Conservation (phyloP, 1,140 invertebrate genomes). For the Palaemon carinicauda region DNA sequence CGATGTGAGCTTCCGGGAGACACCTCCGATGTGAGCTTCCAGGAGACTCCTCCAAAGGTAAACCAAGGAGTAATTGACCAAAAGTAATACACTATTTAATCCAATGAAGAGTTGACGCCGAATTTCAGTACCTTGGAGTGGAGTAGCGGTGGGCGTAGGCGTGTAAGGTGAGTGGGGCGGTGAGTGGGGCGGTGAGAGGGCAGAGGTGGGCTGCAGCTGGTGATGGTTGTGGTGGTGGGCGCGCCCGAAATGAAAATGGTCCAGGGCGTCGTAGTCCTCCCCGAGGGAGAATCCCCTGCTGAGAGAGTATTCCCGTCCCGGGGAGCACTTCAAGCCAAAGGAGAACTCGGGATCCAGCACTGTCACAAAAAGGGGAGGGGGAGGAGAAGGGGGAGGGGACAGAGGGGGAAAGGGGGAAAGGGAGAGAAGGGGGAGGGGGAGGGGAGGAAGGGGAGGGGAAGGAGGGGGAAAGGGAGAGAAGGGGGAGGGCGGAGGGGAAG, state of each 20-base stretch:
- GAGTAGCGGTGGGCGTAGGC: slow-evolving; percentile 5
- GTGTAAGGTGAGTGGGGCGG: slow-evolving; percentile 6
- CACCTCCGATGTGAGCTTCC: too few relatives aligned
- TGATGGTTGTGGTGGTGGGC: not conserved
- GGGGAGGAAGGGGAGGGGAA: not conserved
- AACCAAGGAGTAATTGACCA: too few relatives aligned
- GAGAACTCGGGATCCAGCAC: not conserved
- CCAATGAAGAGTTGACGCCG: not conserved
- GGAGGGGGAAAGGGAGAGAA: not conserved
- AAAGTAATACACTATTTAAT: too few relatives aligned
- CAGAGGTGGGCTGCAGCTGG: not conserved
- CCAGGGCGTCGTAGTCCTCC: not conserved
- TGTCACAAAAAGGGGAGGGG: not conserved
- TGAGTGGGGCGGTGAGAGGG: not conserved
- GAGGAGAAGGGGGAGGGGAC: not conserved
- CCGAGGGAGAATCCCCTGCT: not conserved
- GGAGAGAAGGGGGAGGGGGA: not conserved
- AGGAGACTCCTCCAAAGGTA: too few relatives aligned
- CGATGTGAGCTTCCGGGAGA: too few relatives aligned
- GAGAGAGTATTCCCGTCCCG: not conserved
- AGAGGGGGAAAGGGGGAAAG: not conserved
- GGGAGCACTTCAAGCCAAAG: not conserved
- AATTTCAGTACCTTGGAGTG: not conserved
- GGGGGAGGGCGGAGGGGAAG: not conserved
- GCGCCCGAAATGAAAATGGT: not conserved